Evolutionary conservation across 2,797 vertebrate species (phyloP), one percentile per base, ranked within the genome.

Genomic region (Epinephelus malabaricus): DNA sequence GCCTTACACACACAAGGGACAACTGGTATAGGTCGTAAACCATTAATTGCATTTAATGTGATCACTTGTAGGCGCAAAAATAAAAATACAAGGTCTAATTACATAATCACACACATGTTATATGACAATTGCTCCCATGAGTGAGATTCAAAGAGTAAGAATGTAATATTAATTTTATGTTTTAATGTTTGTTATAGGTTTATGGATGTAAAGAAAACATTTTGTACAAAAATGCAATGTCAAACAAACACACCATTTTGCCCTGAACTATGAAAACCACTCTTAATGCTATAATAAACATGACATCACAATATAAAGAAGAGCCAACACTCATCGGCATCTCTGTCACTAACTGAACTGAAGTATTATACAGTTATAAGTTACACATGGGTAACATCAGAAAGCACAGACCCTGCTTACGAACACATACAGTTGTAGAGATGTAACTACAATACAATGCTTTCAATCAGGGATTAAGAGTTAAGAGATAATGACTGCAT

Each of bases 241-340:
- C 21, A 75, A 40, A 74, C 25, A 49, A 55, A 67, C 8, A 75
- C 6, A 54, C 19, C 34, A 30, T 71, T 58, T 73, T 66, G 19
- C 47, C 77, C 67, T 71, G 53, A 83, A 49, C 56, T 77, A 73
- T 86, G 51, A 92, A 91, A 92, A 94, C 89, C 90, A 93, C 90
- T 93, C 60, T 27, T 62, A 27, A 77, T 2, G 61, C 3, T 54
- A 9, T 21, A 43, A 34, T 27, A 54, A 74, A 70, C 25, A 55
- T 49, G 27, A 65, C 19, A 50, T 5, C 23, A 50, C 23, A 53
- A 7, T 49, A 50, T 6, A 49, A 10, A 51, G 9, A 54, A 55
- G 63, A 10, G 3, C 18, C 3, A 23, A 45, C 10, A 63, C 14
- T n/a, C 25, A 19, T 51, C 15, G 34, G 5, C 17, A 45, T 69